Base-by-base conservation (phyloP, 2,888 invertebrate species). In the Diadegma fenestrale region DNA sequence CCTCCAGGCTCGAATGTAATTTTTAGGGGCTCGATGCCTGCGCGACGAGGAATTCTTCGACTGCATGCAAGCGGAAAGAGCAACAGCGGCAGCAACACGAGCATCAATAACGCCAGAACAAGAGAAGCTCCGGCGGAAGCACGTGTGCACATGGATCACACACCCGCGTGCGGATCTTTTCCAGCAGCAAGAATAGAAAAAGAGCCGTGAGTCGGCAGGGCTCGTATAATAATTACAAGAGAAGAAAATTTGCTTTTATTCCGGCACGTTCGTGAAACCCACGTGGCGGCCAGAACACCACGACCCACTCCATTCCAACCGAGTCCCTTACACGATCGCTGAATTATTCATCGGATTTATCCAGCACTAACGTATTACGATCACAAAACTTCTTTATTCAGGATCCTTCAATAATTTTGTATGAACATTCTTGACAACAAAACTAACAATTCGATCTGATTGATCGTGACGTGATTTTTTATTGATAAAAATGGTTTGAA, bases 241-340 rank as follows among this genome's bases (percentile, higher is more conserved):
- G 64, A 61, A 26, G 30, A 33, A 78, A 81, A 69, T 81, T 22
- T 58, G 26, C 81, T 69, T 85, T 85, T 82, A 81, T 85, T 69
- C 69, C 69, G 63, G 78, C 81, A 85, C 78, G 81, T 81, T 75
- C 78, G 78, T 12, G 17, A 17, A 45, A 22, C 19, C 73, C 85
- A 85, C 78, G 78, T 85, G 85, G 68, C 26, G 22, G 48, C 68
- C 85, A 82, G 78, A 85, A 73, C 48, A 26, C 14, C 19, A 61
- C 19, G 63, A 78, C 48, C 61, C 69, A 54, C n/a, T 30, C 1
- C 8, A 10, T 26, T 14, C 26, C 19, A 12, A 77, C 8, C 37
- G n/a, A 58, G 37, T 26, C 12, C 51, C 43, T 33, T 30, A 14
- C 14, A 26, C 3, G 22, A 82, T 71, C 64, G 45, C 30, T 58